Base-by-base conservation (phyloP, 2,797 vertebrate species). In the Schizopygopsis pylzovi region DNA sequence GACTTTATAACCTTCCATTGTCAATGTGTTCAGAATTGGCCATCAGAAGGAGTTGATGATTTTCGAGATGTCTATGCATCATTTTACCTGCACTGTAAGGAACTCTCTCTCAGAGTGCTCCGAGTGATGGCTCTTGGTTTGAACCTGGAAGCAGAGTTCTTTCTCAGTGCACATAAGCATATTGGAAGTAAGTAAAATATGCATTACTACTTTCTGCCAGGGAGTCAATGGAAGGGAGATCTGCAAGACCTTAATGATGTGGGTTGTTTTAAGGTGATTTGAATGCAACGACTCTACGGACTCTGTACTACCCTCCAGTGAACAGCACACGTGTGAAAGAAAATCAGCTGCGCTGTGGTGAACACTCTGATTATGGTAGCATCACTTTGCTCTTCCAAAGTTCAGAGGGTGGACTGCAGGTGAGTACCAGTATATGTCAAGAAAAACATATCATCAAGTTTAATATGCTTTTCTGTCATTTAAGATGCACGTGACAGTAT, bases 321-420 rank as follows among this genome's bases (percentile, higher is more conserved):
- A 84, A 87, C 13, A 13, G 71, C 8, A 87, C 87, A 47, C 5
- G 22, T 3, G 90, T 87, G 2, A 94, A 94, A 87, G 91, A 93
- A 16, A 87, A 88, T 0, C 95, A 96, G 91, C 5, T 95, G 81
- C 89, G 94, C 16, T 96, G 96, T 86, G 95, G 94, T 9, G 95
- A 96, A 52, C 96, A 96, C 83, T 94, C 95, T 0, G 95, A 96
- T 90, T 96, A 94, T 0, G 95, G 95, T 8, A 95, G 88, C 91
- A 93, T 96, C 90, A 95, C 94, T 2, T 87, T 96, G 79, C 33
- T 95, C 86, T 96, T 96, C 85, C 94, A 94, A 89, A 85, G 87
- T 86, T 82, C 86, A 0, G 90, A 90, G 4, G 88, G 79, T 43
- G 95, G 95, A n/a, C 91, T 96, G 75, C 93, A 96, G 95, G 95